Conservation (phyloP, 2,797 vertebrate species). For the Okamejei kenojei region DNA sequence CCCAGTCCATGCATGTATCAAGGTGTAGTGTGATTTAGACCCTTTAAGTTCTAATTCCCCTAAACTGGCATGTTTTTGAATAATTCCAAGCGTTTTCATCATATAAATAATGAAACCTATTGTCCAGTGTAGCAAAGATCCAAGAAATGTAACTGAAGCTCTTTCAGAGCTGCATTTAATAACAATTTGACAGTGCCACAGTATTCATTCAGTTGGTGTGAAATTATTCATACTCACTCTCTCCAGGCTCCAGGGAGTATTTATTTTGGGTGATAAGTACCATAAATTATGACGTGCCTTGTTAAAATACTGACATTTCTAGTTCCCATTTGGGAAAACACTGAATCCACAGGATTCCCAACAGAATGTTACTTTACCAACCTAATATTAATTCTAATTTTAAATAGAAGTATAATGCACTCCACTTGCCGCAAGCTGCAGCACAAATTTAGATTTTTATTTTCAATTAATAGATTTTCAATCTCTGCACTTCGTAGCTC, state of each 20-base stretch:
- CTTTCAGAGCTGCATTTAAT: not conserved
- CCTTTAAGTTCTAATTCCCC: not conserved
- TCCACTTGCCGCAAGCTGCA: not conserved
- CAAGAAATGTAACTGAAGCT: not conserved
- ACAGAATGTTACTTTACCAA: not conserved
- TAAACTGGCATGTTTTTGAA: not conserved
- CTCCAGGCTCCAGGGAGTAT: not conserved
- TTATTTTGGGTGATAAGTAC: conserved; percentile 27
- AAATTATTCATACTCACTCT: not conserved
- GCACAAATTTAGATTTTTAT: conserved; percentile 27
- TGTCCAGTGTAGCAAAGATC: not conserved
- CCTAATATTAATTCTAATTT: not conserved
- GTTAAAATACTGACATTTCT: not conserved
- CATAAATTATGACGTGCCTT: not conserved
- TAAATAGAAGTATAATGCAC: not conserved
- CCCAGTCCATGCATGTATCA: not conserved
- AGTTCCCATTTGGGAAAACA: not conserved
- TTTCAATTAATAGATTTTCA: conserved; percentile 36
- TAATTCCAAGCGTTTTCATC: not conserved
- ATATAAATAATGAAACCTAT: not conserved
- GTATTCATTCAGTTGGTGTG: conserved; percentile 4
- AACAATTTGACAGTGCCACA: not conserved
- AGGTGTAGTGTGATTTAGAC: not conserved
- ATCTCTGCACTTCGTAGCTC: conserved; percentile 9
- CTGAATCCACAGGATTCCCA: not conserved